These are phyloP conservation scores for Celastrina argiolus DNA, from an alignment of 2,888 invertebrate genomes.

Conservation along the genomic window DNA sequence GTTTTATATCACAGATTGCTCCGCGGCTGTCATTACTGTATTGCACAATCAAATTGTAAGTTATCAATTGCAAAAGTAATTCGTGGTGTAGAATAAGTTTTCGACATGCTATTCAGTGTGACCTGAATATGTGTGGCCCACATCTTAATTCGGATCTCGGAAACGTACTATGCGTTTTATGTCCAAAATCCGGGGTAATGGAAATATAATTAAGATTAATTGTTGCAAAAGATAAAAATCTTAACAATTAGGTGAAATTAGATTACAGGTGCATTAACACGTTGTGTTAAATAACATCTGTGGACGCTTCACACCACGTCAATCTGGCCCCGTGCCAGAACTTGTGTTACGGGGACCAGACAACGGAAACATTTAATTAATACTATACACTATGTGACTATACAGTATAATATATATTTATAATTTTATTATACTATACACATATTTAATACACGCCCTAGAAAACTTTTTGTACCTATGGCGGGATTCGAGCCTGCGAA, in stretches of 20 bases:
- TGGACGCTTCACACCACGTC: too few species aligned
- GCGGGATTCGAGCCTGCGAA: too few species aligned
- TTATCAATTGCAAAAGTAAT: slow-evolving; percentile 64
- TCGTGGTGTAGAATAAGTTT: slow-evolving; percentile 61
- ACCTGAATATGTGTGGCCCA: slow-evolving; percentile 21
- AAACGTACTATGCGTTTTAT: neutral
- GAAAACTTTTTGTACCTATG: too few species aligned
- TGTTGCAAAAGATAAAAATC: neutral
- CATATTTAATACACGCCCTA: too few species aligned
- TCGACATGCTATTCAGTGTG: slow-evolving; percentile 57
- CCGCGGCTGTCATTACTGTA: slow-evolving; percentile 56
- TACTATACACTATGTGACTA: too few species aligned
- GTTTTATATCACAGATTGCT: slow-evolving; percentile 42
- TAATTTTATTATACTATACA: too few species aligned
- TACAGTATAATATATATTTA: too few species aligned
- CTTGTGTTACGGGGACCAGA: too few species aligned
- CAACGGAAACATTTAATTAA: too few species aligned
- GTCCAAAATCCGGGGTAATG: slow-evolving; percentile 14
- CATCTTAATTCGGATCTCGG: neutral
- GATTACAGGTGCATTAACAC: neutral
- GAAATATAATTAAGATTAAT: slow-evolving; percentile 13
- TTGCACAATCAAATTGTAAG: slow-evolving; percentile 66
- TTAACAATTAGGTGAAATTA: neutral
- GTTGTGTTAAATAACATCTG: neutral
- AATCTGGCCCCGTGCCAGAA: too few species aligned